Base-by-base conservation (phyloP, 2,888 invertebrate species). In the Trichopoda pennipes region DNA sequence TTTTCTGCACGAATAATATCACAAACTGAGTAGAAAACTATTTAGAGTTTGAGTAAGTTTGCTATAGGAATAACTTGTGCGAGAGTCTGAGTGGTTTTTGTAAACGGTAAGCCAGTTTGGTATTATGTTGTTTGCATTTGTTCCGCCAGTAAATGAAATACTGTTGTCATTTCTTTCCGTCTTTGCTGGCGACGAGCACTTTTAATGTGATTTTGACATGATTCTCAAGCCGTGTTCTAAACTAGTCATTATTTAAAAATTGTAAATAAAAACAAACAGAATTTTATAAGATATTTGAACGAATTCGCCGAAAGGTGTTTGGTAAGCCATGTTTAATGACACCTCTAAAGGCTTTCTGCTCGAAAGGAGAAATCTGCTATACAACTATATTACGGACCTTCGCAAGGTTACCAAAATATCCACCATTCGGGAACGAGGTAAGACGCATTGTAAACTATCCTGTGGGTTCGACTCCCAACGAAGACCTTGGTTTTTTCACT, bases 341-440 rank as follows among this genome's bases (percentile, higher is more conserved):
- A 81, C 97, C 97, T 84, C 95, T 95, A 88, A 96, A 97, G 0
- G 97, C 95, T 86, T 94, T 95, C 90, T 96, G 97, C 90, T 98
- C 98, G 89, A 95, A 95, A 10, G 97, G 97, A 16, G 98, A 98
- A 56, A 98, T 88, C 87, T 94, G 95, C 91, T 96, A 97, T 70
- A 93, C 94, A 79, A 98, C 94, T 81, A 98, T 93, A 32, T 97
- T 96, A 85, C 96, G 93, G 70, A 97, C 93, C 91, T 95, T 95
- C 84, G 94, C 94, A 83, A 98, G 93, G 86, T 96, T 93, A 88
- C 98, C 98, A 88, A 97, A 97, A 80, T 92, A 92, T 89, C 93
- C 93, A 85, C 94, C 94, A 91, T 88, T 89, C 76, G 91, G 85
- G 58, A 86, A 80, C 58, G 88, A 87, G 81, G 90, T 88, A 73